phyloP scores from a whole-genome alignment of 2,888 invertebrate genomes.

The Hypena proboscidalis region DNA sequence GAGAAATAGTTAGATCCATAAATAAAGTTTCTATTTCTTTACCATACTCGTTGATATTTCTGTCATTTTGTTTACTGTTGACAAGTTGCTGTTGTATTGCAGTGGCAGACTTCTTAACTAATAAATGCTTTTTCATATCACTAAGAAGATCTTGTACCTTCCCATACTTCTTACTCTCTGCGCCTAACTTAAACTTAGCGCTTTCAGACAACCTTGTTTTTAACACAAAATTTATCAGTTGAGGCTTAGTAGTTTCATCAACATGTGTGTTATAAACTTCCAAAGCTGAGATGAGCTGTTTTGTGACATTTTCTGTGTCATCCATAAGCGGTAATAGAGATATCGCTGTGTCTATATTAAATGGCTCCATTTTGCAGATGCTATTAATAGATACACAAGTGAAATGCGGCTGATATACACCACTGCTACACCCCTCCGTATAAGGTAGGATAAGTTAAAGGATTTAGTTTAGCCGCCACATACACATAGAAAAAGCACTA shows the following conservation, averaged over 20 bases:
- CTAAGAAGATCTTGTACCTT: slow-evolving; percentile 13
- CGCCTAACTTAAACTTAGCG: background rate
- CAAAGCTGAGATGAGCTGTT: slow-evolving; percentile 10
- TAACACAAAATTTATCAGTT: background rate
- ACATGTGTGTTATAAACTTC: background rate
- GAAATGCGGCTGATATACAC: no score
- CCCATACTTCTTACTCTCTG: background rate
- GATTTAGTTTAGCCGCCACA: no score
- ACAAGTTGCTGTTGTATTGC: background rate
- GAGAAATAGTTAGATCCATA: background rate
- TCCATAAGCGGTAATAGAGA: background rate
- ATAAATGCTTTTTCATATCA: background rate
- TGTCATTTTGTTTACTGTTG: background rate
- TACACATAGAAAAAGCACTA: no score
- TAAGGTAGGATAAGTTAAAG: no score
- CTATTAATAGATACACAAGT: no score
- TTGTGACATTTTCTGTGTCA: slow-evolving; percentile 1
- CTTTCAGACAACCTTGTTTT: background rate
- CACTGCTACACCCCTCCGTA: no score
- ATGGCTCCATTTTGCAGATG: background rate
- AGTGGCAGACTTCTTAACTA: background rate
- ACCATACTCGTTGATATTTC: background rate
- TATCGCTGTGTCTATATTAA: background rate
- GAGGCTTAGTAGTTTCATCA: background rate
- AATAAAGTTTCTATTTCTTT: background rate